Evolutionary conservation across 2,888 invertebrate species (phyloP).

Genomic region (Pemphredon lugubris): DNA sequence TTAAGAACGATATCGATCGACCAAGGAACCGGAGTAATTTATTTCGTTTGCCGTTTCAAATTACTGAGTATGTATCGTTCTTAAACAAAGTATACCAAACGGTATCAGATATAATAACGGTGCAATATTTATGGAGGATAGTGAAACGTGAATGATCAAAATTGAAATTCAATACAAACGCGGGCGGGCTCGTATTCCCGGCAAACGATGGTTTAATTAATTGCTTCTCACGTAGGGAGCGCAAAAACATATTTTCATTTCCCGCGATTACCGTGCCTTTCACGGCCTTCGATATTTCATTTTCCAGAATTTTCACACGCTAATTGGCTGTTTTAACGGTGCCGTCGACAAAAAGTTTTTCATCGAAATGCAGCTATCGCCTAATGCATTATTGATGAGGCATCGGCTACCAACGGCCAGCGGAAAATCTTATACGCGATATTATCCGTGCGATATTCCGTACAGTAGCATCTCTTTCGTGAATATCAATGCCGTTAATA

Average conservation of each 20-base stretch:
- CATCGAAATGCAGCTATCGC: slow-evolving; percentile 16
- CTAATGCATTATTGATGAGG: slow-evolving; percentile 2
- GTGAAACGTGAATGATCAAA: background rate
- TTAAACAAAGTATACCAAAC: too few relatives aligned
- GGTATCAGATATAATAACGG: too few relatives aligned
- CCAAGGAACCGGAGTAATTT: too few relatives aligned
- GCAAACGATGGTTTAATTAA: slow-evolving; percentile 37
- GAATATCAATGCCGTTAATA: background rate
- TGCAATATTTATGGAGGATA: too few relatives aligned
- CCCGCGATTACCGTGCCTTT: slow-evolving; percentile 16
- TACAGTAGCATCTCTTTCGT: too few relatives aligned
- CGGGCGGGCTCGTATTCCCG: background rate
- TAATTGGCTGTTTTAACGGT: slow-evolving; percentile 40
- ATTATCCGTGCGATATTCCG: too few relatives aligned
- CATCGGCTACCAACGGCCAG: background rate
- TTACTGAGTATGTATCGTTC: too few relatives aligned
- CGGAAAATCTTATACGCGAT: background rate
- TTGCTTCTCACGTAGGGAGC: slow-evolving; percentile 17
- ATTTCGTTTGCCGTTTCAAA: too few relatives aligned
- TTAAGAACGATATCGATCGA: too few relatives aligned
- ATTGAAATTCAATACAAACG: slow-evolving; percentile 1
- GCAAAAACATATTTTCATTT: slow-evolving; percentile 28
- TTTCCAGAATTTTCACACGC: slow-evolving; percentile 18
- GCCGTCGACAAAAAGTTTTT: slow-evolving; percentile 32
- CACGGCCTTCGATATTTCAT: slow-evolving; percentile 35